Percentiles rank a stretch among this genome's conserved stretches.
phyloP scores from a whole-genome alignment of 2,113 vertebrate genomes.

The Cercocebus atys region DNA sequence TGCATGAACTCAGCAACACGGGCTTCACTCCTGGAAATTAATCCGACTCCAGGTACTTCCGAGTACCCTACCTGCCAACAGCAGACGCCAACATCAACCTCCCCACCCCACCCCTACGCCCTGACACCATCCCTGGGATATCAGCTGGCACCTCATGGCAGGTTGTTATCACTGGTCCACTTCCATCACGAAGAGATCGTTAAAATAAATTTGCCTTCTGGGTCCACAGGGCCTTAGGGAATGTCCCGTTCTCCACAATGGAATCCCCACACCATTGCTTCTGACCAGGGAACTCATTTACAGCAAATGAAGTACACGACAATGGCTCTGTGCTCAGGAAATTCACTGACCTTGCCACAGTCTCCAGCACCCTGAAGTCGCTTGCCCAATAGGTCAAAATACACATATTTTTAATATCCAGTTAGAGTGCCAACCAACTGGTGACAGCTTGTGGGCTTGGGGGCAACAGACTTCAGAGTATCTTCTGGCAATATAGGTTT shows the following conservation, averaged over 20 bases:
- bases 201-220: neutral
- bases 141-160: neutral
- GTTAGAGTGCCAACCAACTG: too few species aligned
- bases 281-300: neutral
- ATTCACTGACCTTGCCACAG: neutral
- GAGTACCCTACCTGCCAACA: neutral
- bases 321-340: neutral
- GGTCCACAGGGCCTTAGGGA: neutral
- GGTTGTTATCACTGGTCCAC: neutral
- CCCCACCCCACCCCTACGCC: neutral
- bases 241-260: neutral
- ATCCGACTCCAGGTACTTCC: neutral
- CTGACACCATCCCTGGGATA: neutral
- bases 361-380: neutral
- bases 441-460: neutral
- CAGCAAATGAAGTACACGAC: rapidly evolving
- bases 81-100: neutral
- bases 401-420: neutral
- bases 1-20: neutral
- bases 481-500: rapidly evolving
- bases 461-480: too few species aligned
- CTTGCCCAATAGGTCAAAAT: neutral
- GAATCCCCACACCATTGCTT: neutral
- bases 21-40: neutral
- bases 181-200: neutral